Base-by-base conservation (phyloP, 1,140 invertebrate genomes). In the Cecropterus lyciades region DNA sequence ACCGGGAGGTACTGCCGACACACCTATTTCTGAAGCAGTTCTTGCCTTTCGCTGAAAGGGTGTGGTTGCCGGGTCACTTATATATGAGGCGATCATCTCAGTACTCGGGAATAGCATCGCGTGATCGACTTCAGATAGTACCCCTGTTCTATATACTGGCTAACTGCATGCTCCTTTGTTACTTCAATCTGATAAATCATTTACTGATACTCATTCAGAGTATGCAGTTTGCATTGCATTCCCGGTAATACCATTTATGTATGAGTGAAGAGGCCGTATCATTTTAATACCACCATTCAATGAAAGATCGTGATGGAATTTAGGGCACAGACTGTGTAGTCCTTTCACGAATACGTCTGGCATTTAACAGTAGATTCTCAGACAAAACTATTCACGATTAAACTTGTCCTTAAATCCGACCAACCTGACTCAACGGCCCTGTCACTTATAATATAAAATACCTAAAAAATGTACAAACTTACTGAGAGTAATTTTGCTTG, bases 271-370 rank as follows among this genome's bases (percentile, higher is more conserved):
- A 53, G n/a, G 10, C 30, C 16, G 11, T 51, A 51, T 27, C 13
- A 27, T 40, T 63, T 76, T 75, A 80, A 75, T 77, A 75, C 68
- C 53, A 72, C 71, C 73, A 74, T 73, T 69, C 57, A 71, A 78
- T 84, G 76, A 69, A 68, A 72, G 73, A 85, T 82, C 79, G 73
- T 80, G 80, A 83, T 81, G 80, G 75, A 74, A 84, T 90, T 87
- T 85, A 80, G 71, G 71, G 70, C 76, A 72, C 52, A 53, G 69
- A 70, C 67, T 72, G 60, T 65, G 27, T n/a, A 72, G 43, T 78
- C 81, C 85, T 84, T 87, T 86, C 83, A 83, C 77, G 70, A 63
- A n/a, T n/a, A 73, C 45, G 74, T 77, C 75, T 87, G 87, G 78
- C 85, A 88, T 90, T 88, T 86, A 79, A 77, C 70, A 71, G 57